These are phyloP conservation scores for Hyperoplus immaculatus DNA, from an alignment of 2,797 vertebrate genomes.

Conservation along the genomic window DNA sequence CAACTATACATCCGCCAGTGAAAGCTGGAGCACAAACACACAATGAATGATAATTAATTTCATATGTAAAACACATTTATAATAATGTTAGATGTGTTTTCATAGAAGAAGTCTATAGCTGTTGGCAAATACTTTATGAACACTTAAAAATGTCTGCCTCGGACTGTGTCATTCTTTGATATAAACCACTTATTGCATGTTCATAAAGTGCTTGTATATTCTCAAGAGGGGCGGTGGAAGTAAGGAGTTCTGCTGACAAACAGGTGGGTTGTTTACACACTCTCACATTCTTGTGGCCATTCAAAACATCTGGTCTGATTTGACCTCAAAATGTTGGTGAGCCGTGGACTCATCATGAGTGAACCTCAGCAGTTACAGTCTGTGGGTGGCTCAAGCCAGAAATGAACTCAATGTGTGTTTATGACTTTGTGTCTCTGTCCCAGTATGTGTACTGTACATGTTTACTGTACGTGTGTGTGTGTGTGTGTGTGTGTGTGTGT, in stretches of 20 bases:
- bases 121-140: background rate
- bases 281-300: conserved; percentile 43
- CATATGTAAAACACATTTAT: background rate
- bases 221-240: background rate
- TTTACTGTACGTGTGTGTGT: background rate
- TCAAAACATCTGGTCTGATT: conserved; percentile 35
- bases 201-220: background rate
- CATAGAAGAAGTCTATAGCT: background rate
- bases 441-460: conserved; percentile 1
- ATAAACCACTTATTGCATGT: background rate
- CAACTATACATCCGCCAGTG: background rate
- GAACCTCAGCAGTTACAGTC: conserved; percentile 46
- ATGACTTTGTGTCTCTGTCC: conserved; percentile 30
- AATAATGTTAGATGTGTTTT: background rate
- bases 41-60: background rate
- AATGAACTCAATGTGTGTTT: conserved; percentile 37
- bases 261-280: conserved; percentile 41
- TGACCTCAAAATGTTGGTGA: conserved; percentile 33
- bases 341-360: conserved; percentile 5
- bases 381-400: conserved; percentile 22
- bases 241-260: background rate
- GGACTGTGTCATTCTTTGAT: background rate
- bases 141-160: background rate
- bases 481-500: conserved; percentile 28
- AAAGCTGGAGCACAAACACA: background rate